Conservation (phyloP, 2,888 invertebrate species). For the Trachelus troglodyta region DNA sequence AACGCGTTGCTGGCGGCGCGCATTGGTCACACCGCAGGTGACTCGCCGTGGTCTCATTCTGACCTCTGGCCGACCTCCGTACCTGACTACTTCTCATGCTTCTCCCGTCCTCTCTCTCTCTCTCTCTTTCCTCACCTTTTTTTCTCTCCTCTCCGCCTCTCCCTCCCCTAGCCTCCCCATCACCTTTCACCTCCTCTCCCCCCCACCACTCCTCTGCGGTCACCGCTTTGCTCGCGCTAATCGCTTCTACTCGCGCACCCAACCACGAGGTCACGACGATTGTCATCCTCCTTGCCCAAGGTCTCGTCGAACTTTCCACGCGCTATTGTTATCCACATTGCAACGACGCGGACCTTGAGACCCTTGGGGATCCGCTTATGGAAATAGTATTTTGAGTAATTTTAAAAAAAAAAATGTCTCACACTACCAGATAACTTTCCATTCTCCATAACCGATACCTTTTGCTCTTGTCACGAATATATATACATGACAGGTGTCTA, state of each 20-base stretch:
- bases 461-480: no score
- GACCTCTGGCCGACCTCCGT: constrained; percentile 52
- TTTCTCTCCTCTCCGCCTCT: constrained; percentile 7
- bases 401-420: no score
- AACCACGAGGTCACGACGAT: constrained; percentile 34
- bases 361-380: not conserved
- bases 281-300: constrained; percentile 23
- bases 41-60: constrained; percentile 49
- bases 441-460: no score
- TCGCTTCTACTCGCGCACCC: constrained; percentile 37
- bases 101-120: constrained; percentile 17
- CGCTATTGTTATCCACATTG: not conserved
- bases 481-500: no score
- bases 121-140: constrained; percentile 13
- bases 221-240: constrained; percentile 40
- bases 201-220: constrained; percentile 24
- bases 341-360: not conserved
- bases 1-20: constrained; percentile 43
- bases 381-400: not conserved
- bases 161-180: constrained; percentile 8
- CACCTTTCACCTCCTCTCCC: not conserved
- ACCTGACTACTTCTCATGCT: constrained; percentile 43
- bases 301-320: not conserved
- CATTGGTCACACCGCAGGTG: constrained; percentile 58
- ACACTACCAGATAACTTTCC: no score